A percentile compares a stretch with the other conserved stretches of the same genome.
Evolutionary conservation across 1,140 invertebrate species (phyloP).

Genomic region (Drosophila parvula): DNA sequence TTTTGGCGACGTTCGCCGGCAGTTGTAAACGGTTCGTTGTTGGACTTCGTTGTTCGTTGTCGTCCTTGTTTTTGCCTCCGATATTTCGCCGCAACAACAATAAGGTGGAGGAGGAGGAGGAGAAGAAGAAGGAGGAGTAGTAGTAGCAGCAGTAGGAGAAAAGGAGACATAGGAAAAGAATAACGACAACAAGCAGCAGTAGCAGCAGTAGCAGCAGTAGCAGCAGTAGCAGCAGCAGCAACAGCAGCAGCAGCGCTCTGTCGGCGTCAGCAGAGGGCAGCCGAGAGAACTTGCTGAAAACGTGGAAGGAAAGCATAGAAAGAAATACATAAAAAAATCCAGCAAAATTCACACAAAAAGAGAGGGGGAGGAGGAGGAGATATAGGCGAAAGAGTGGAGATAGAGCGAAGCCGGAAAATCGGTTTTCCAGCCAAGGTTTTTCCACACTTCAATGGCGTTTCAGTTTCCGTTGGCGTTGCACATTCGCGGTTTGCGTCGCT

Average conservation of each 20-base stretch:
- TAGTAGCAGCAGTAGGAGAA: background rate
- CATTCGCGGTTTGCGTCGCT: conserved; percentile 40
- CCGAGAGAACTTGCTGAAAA: conserved; percentile 24
- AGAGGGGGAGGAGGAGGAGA: background rate
- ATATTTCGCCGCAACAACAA: conserved; percentile 23
- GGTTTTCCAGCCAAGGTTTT: conserved; percentile 47
- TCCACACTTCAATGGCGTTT: conserved; percentile 81
- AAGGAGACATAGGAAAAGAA: conserved; percentile 18
- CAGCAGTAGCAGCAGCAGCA: conserved; percentile 19
- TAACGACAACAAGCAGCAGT: conserved; percentile 15
- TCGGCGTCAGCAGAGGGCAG: conserved; percentile 13
- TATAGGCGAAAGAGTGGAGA: conserved; percentile 16
- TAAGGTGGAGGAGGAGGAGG: background rate
- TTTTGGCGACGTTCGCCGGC: conserved; percentile 45
- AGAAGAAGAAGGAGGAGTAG: conserved; percentile 3
- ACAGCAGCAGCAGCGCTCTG: conserved; percentile 19
- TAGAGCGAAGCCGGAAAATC: conserved; percentile 30
- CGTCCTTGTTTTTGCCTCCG: conserved; percentile 28
- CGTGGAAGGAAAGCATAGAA: conserved; percentile 12
- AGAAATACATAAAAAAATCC: conserved; percentile 5
- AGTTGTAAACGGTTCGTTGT: conserved; percentile 68
- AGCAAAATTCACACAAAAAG: conserved; percentile 17
- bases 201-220: background rate
- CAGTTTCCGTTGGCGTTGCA: conserved; percentile 42
- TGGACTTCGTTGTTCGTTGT: conserved; percentile 42